Conservation (phyloP, 1,140 invertebrate genomes). For the Panagrolaimus sp. region DNA sequence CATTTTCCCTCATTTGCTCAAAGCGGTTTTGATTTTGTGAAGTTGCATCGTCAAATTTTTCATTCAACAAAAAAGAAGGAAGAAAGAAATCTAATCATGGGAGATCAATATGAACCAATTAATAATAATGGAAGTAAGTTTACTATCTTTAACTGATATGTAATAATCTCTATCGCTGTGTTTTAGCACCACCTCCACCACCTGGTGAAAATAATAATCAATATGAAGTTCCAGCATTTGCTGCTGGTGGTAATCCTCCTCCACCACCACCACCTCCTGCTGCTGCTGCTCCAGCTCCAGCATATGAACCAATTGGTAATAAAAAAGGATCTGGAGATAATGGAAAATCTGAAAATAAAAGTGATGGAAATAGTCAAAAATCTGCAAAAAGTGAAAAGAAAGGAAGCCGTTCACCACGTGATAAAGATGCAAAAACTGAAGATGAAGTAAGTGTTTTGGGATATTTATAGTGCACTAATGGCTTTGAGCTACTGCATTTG, state of each 20-base stretch:
- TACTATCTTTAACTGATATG: not conserved
- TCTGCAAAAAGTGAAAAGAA: not conserved
- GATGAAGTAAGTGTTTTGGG: not conserved
- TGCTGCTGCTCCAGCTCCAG: not conserved
- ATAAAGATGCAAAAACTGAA: conserved; percentile 1
- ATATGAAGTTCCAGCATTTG: no score
- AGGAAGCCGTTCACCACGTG: not conserved
- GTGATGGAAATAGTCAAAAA: not conserved
- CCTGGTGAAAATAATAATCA: not conserved
- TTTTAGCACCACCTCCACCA: not conserved
- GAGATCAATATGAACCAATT: conserved; percentile 12
- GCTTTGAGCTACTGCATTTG: no score
- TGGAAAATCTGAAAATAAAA: not conserved
- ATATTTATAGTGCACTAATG: no score
- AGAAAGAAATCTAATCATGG: not conserved
- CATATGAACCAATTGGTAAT: no score
- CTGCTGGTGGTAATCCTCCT: no score
- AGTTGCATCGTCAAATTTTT: no score
- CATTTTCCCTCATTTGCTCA: no score
- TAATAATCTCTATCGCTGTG: not conserved
- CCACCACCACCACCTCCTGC: not conserved
- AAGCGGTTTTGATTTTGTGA: no score
- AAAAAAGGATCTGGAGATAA: no score
- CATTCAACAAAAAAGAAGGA: no score
- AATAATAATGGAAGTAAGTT: not conserved